Conservation (phyloP, 2,113 vertebrate genomes). For the Malurus alboscapulatus region DNA sequence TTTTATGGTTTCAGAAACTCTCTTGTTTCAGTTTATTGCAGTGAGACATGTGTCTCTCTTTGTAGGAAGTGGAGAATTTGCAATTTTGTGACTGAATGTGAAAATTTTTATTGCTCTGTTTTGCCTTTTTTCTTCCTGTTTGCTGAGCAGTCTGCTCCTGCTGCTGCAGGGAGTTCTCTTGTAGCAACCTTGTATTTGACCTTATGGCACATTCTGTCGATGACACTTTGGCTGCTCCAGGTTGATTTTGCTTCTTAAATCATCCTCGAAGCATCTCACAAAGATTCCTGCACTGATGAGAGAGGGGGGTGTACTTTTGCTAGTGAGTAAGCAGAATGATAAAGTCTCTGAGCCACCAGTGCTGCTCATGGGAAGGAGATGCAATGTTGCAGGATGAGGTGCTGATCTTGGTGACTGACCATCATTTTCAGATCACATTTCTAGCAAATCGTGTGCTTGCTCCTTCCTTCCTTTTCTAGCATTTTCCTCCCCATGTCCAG, state of each 20-base stretch:
- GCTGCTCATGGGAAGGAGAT: neutral
- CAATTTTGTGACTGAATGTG: neutral
- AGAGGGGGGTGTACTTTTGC: neutral
- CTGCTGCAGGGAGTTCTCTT: neutral
- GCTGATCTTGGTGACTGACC: neutral
- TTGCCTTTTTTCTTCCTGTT: neutral
- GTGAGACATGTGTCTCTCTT: neutral
- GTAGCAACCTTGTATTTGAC: neutral
- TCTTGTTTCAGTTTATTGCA: neutral
- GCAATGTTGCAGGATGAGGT: neutral
- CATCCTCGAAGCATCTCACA: neutral
- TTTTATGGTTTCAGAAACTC: neutral
- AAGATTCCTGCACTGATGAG: neutral
- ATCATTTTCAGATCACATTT: neutral
- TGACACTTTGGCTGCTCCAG: neutral
- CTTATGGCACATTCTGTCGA: neutral
- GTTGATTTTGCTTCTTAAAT: constrained; percentile 5
- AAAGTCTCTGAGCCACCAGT: neutral
- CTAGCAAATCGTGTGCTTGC: neutral
- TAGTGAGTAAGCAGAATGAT: neutral
- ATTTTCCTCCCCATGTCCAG: neutral
- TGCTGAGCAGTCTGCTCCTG: neutral
- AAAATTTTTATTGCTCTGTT: neutral
- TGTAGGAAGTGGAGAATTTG: neutral
- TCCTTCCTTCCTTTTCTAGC: neutral